Conservation (phyloP, 1,140 invertebrate species). For the Dendrolimus punctatus region DNA sequence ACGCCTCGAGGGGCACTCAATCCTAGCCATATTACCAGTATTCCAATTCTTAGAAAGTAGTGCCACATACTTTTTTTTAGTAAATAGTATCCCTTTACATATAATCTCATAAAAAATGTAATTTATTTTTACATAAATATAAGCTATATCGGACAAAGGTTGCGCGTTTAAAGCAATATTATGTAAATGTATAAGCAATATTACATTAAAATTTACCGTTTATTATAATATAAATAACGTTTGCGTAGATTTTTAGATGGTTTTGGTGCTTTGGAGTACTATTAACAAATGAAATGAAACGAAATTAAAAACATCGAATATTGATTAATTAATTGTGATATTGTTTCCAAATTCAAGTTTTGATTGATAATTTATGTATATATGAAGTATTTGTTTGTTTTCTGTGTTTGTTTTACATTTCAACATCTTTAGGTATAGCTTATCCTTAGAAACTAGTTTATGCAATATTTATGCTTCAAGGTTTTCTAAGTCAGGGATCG, state of each 20-base stretch:
- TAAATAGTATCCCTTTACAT: conserved; percentile 17
- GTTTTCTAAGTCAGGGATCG: too few species aligned
- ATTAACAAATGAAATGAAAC: conserved; percentile 39
- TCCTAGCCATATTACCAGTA: conserved; percentile 30
- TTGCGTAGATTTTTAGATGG: conserved; percentile 53
- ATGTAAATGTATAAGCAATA: conserved; percentile 64
- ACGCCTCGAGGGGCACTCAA: conserved; percentile 16
- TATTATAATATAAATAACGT: conserved; percentile 22
- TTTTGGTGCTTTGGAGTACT: conserved; percentile 64
- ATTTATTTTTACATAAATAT: conserved; percentile 20
- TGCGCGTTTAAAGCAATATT: conserved; percentile 63
- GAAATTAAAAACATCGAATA: conserved; percentile 60
- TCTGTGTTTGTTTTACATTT: not conserved
- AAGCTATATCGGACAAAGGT: conserved; percentile 36
- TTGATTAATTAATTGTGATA: conserved; percentile 36
- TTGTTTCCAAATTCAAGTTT: conserved; percentile 1
- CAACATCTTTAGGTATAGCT: not conserved
- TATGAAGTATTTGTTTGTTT: too few species aligned
- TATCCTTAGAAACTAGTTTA: too few species aligned
- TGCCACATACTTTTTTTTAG: conserved; percentile 29
- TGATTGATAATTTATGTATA: not conserved
- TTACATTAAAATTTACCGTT: conserved; percentile 41
- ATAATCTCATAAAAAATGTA: conserved; percentile 8
- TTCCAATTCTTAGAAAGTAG: conserved; percentile 29
- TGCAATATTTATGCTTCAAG: too few species aligned